Base-by-base conservation (phyloP, 2,888 invertebrate genomes). In the Sesamia inferens region DNA sequence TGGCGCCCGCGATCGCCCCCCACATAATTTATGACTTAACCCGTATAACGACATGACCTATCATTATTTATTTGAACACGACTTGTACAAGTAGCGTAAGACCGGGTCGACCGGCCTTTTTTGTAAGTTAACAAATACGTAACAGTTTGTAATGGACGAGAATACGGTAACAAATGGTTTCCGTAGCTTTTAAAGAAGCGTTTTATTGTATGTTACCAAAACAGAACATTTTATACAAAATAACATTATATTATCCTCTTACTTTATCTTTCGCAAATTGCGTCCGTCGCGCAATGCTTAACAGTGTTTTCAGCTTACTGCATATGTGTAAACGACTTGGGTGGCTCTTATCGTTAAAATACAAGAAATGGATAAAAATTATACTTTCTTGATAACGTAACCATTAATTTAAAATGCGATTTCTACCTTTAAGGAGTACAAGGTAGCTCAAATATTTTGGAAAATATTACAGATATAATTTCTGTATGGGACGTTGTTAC, bases 21-120 rank as follows among this genome's bases (percentile, higher is more conserved):
- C 86, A 87, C 88, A 90, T 90, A 90, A 93, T 92, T 94, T 93
- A 93, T 91, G 88, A 89, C 88, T 91, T 89, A 88, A 92, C 92
- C 91, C 92, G 90, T 91, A 92, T 91, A 90, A 88, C 88, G 80
- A 89, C 87, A 89, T 88, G 90, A 91, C 89, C 90, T 91, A 89
- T 87, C 89, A 92, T 92, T 92, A 90, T 92, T 92, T 92, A 90
- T 92, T 92, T 89, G 86, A 90, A 89, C 88, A 86, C 81, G 74
- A 80, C 78, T 84, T 76, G 77, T 51, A 81, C 81, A 81, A 87
- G 83, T 77, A 81, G 82, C 80, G 75, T 78, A 83, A 76, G 42
- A 76, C 78, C 67, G 58, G 69, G 31, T 63, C 71, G 24, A 73
- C 67, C 13, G 57, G 74, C 70, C 68, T 76, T 84, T 82, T 83